Conservation (phyloP, 2,888 invertebrate genomes). For the Polydrusus tereticollis region DNA sequence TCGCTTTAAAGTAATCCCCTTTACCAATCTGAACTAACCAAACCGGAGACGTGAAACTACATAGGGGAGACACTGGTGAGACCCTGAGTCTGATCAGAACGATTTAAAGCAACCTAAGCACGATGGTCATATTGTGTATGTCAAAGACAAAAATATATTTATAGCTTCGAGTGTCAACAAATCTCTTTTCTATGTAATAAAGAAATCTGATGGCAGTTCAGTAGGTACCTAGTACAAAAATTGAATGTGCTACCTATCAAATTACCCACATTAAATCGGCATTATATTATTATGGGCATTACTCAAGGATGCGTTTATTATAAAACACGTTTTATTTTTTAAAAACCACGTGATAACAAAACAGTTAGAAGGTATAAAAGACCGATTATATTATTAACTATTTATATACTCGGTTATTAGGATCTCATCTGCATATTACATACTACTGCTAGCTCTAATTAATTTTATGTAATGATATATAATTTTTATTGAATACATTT, state of each 20-base stretch:
- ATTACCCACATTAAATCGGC: conserved; percentile 9
- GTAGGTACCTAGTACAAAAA: neutral
- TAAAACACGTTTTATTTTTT: conserved; percentile 2
- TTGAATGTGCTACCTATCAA: neutral
- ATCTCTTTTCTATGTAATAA: neutral
- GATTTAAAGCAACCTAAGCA: too few species aligned
- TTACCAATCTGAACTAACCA: too few species aligned
- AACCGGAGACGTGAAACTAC: too few species aligned
- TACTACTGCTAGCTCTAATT: neutral
- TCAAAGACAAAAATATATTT: too few species aligned
- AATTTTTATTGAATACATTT: conserved; percentile 6
- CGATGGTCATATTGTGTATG: too few species aligned
- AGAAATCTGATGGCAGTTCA: neutral
- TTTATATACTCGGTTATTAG: conserved; percentile 2
- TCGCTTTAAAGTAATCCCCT: too few species aligned
- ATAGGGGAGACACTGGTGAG: too few species aligned
- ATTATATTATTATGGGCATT: conserved; percentile 7
- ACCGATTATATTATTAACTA: neutral
- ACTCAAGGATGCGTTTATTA: conserved; percentile 6
- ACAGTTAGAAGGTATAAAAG: neutral
- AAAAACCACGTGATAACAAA: conserved; percentile 4
- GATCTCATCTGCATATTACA: conserved; percentile 8
- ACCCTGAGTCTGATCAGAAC: too few species aligned
- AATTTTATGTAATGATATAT: conserved; percentile 3
- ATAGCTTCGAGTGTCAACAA: too few species aligned